phyloP scores from a whole-genome alignment of 1,140 invertebrate species.

The Drosophila pseudoananassae region DNA sequence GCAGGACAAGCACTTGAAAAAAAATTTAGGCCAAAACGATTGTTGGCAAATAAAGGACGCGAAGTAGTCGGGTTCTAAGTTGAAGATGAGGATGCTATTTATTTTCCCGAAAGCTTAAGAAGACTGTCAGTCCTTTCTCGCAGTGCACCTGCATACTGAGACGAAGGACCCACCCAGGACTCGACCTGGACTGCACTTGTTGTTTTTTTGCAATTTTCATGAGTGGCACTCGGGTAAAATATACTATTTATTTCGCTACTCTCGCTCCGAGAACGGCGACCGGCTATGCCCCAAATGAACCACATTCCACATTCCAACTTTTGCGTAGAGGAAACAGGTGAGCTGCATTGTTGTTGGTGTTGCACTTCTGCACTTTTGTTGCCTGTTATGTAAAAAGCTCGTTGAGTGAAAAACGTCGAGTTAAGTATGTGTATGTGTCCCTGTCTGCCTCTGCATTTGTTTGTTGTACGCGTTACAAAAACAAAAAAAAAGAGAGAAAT shows the following conservation, averaged over 20 bases:
- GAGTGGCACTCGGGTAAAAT: constrained; percentile 80
- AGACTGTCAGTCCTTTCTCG: background rate
- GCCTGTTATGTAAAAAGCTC: constrained; percentile 74
- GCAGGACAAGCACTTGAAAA: constrained; percentile 23
- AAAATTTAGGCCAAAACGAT: background rate
- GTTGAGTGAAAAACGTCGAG: constrained; percentile 81
- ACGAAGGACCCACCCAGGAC: constrained; percentile 35
- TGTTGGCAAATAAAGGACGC: too few species aligned
- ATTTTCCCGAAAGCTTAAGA: too few species aligned
- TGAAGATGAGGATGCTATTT: too few species aligned
- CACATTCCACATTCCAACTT: constrained; percentile 68
- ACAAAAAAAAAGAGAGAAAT: background rate
- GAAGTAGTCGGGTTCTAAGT: background rate
- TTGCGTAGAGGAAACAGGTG: constrained; percentile 57
- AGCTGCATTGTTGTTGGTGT: constrained; percentile 71
- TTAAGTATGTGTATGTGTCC: constrained; percentile 73
- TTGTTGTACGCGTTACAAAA: constrained; percentile 11
- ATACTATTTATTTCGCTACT: constrained; percentile 81
- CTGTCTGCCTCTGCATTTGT: constrained; percentile 2
- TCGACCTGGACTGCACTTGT: constrained; percentile 46
- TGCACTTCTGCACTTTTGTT: constrained; percentile 78
- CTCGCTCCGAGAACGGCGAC: constrained; percentile 20
- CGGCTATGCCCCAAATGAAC: constrained; percentile 70
- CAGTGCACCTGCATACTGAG: constrained; percentile 16
- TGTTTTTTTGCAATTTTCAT: constrained; percentile 82